Evolutionary conservation across 2,113 vertebrate genomes (phyloP), one percentile per base, ranked within the genome.

Genomic region (Hyperopisus bebe): DNA sequence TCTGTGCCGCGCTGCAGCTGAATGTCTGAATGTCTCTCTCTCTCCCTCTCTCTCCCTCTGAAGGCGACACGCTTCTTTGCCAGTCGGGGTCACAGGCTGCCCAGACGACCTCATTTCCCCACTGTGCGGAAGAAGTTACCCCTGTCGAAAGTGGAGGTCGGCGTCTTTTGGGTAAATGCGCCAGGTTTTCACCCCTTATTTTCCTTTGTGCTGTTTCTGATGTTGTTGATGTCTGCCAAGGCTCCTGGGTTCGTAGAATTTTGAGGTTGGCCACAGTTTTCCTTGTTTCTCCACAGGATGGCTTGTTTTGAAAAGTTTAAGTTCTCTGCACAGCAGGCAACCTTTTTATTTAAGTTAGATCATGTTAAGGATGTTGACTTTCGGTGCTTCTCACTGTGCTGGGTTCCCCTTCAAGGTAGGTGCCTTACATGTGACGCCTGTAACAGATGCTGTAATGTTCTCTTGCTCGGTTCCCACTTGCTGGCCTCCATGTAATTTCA

Each of bases 81-180:
- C 95, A 1, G 1, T 93, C 35, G 94, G 94, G 84, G 94, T 94
- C 92, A 94, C 94, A 91, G 92, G 95, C 91, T 94, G 92, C 91
- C 95, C 94, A 86, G 92, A 92, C 90, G 93, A 70, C 92, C 93
- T 94, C 89, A 91, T 94, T 90, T 92, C 91, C 86, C 93, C 93
- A 89, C 94, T 92, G 51, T 93, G 93, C 93, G 92, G 94, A 91
- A 94, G 95, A 94, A 92, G 93, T 92, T 95, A 96, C 91, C 95
- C 95, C 92, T 95, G 94, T 94, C 95, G 93, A 90, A 95, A 95
- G 93, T 96, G 95, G 95, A 96, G 95, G 91, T 96, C 95, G 2
- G 94, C 95, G 89, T 95, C 95, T 58, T 95, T 95, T 91, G 95
- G 95, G 95, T 96, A 96, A 95, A 95, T 93, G 17, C 1, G 90